Evolutionary conservation across 2,113 vertebrate genomes (phyloP), one percentile per base, ranked within the genome.

Genomic region (Diphyllodes magnificus): DNA sequence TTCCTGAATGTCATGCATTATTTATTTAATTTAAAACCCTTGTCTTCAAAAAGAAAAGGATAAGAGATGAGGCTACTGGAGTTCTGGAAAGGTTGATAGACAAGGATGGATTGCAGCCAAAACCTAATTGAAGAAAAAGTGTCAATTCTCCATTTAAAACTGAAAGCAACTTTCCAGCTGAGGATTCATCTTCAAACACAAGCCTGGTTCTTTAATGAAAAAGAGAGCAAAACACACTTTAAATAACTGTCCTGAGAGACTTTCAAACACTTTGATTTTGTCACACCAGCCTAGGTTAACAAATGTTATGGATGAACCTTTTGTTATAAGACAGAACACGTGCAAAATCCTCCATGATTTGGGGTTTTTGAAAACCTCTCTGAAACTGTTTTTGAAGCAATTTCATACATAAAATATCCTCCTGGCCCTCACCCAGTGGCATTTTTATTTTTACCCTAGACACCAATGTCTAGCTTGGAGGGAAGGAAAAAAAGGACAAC

Each of bases 111-210:
- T 63, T 70, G 49, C 63, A 92, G 96, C 82, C 91, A 88, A 95
- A 90, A 81, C 51, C 57, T 70, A 66, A 85, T 77, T 79, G 83
- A 92, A 88, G 90, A 75, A 91, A 94, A 54, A 70, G 82, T 92
- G 88, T 94, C 60, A 22, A 61, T 88, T 96, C 91, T 85, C 81
- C 69, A 39, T 88, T 49, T 88, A 95, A 95, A 96, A 93, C 85
- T 81, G 91, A 94, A 85, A 93, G 92, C 28, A 85, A 59, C 39
- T 79, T 82, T 85, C 80, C 94, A 94, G 93, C 88, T 92, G 93
- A 66, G 83, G 86, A 95, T 94, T 95, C 44, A 1, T 91, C 96
- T 96, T 96, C 94, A 96, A 95, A 96, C 20, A 90, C 42, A 33
- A 94, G 57, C 51, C 79, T 24, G 44, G 45, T 22, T 82, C 76